Conservation (phyloP, 2,113 vertebrate species). For the Etheostoma spectabile region DNA sequence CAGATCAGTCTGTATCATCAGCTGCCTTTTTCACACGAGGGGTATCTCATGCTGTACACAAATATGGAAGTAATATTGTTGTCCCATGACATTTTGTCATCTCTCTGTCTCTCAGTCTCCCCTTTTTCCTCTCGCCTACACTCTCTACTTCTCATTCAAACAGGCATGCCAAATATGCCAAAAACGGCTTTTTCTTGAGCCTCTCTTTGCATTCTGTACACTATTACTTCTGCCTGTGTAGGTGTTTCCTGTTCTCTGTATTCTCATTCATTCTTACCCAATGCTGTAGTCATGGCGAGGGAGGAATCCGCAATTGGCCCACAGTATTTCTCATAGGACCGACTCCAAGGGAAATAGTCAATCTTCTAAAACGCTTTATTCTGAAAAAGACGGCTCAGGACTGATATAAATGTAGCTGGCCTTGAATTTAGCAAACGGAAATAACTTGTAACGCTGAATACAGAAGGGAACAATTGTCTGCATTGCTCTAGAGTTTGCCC, state of each 20-base stretch:
- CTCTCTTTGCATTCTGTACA: constrained; percentile 49
- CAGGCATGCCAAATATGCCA: constrained; percentile 33
- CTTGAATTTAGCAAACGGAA: constrained; percentile 31
- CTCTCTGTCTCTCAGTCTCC: background rate
- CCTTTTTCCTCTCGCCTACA: background rate
- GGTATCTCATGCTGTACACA: background rate
- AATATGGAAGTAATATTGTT: constrained; percentile 1
- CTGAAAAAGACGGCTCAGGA: constrained; percentile 2
- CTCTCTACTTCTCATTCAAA: constrained; percentile 16
- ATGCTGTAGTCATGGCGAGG: constrained; percentile 36
- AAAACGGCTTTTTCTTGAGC: constrained; percentile 20
- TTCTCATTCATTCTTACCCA: constrained; percentile 49
- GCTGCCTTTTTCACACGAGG: constrained; percentile 16
- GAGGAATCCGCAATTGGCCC: constrained; percentile 59
- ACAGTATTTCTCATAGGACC: constrained; percentile 49
- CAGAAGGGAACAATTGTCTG: background rate
- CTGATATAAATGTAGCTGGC: constrained; percentile 13
- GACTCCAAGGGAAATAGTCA: constrained; percentile 46
- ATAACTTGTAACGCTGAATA: constrained; percentile 18
- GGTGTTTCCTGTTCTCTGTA: constrained; percentile 20
- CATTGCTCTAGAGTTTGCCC: background rate
- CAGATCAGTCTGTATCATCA: constrained; percentile 48
- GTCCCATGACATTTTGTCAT: constrained; percentile 5
- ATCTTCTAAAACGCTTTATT: constrained; percentile 38
- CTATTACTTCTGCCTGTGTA: constrained; percentile 8